phyloP scores from a whole-genome alignment of 2,888 invertebrate genomes.

The Platypus cylindrus region DNA sequence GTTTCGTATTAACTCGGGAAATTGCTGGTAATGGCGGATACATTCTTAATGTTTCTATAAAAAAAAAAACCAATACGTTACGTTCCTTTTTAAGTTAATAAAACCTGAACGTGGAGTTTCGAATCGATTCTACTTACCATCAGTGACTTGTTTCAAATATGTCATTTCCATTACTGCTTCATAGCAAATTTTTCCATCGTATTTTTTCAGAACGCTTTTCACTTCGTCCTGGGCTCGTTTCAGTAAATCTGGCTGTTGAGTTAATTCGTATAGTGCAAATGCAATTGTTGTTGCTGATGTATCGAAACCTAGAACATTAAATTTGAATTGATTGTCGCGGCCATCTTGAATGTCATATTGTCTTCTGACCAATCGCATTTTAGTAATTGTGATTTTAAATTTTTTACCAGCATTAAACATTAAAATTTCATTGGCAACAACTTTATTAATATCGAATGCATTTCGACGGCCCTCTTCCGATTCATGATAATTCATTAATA shows the following conservation, averaged over 20 bases:
- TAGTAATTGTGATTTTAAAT: no score
- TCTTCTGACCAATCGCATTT: no score
- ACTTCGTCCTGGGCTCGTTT: conserved; percentile 15
- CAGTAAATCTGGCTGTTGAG: conserved; percentile 11
- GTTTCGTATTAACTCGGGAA: conserved; percentile 21
- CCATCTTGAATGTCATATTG: no score
- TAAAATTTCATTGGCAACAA: conserved; percentile 34
- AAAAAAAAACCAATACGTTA: no score
- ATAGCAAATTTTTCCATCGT: conserved; percentile 13
- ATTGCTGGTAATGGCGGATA: conserved; percentile 28
- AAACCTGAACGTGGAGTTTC: no score
- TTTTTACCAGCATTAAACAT: conserved; percentile 11
- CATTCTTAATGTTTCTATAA: conserved; percentile 30
- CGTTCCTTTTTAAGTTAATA: no score
- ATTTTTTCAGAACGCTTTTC: conserved; percentile 9
- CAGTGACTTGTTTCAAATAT: conserved; percentile 15
- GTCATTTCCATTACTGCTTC: conserved; percentile 16
- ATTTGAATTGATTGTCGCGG: no score
- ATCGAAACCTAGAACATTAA: conserved; percentile 18
- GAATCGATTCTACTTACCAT: conserved; percentile 15
- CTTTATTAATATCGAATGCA: conserved; percentile 20
- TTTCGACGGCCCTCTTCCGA: conserved; percentile 7
- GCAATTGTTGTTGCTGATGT: conserved; percentile 16
- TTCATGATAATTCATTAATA: conserved; percentile 19
- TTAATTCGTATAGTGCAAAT: conserved; percentile 15